Conservation (phyloP, 2,113 vertebrate species). For the Oenanthe melanoleuca region DNA sequence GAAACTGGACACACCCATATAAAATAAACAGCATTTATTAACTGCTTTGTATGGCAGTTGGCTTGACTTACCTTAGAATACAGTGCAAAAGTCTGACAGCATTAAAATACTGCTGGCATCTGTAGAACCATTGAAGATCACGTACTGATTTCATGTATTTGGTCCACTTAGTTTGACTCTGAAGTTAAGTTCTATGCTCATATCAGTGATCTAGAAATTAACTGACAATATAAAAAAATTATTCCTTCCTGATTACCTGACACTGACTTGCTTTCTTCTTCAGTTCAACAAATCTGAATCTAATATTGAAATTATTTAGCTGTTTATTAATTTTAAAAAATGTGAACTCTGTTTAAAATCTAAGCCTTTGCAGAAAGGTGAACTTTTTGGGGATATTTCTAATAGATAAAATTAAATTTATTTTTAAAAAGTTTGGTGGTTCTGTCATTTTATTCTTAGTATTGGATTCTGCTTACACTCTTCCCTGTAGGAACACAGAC, state of each 20-base stretch:
- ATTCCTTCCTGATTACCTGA: not conserved
- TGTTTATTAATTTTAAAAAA: slow-evolving; percentile 30
- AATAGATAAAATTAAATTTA: slow-evolving; percentile 75
- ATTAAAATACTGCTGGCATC: not conserved
- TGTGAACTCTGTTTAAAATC: slow-evolving; percentile 24
- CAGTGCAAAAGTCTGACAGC: not conserved
- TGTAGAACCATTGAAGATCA: not conserved
- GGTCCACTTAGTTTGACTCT: not conserved
- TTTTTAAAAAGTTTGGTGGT: slow-evolving; percentile 64
- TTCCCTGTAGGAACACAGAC: not conserved
- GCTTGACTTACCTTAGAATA: slow-evolving; percentile 1
- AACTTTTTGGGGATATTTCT: slow-evolving; percentile 67
- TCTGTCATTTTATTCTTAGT: not conserved
- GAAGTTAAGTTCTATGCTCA: not conserved
- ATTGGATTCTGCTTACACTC: not conserved
- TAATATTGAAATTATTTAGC: slow-evolving; percentile 34
- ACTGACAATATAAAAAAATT: slow-evolving; percentile 17
- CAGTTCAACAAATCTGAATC: slow-evolving; percentile 6
- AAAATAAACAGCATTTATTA: not conserved
- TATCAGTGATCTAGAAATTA: slow-evolving; percentile 26
- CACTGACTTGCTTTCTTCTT: not conserved
- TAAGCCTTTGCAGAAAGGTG: slow-evolving; percentile 43
- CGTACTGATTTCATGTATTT: not conserved
- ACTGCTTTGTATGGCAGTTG: slow-evolving; percentile 6
- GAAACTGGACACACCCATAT: not conserved